Conservation (phyloP, 1,140 invertebrate genomes). For the Thaumetopoea pityocampa region DNA sequence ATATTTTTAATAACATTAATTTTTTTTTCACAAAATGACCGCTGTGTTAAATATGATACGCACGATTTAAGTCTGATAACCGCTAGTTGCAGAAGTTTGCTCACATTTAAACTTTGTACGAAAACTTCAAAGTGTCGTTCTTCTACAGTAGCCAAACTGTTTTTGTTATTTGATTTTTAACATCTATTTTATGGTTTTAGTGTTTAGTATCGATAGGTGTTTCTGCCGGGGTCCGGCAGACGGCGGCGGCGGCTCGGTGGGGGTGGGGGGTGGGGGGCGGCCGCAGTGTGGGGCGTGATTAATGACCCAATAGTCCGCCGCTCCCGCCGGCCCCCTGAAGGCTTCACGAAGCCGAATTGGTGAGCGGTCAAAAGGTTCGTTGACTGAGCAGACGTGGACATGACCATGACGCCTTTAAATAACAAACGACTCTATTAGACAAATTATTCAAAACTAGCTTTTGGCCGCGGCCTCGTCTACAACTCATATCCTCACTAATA, state of each 20-base stretch:
- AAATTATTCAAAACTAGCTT: conserved; percentile 4
- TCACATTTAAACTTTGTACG: too few species aligned
- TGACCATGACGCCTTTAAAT: conserved; percentile 29
- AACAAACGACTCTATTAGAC: conserved; percentile 14
- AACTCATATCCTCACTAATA: too few species aligned
- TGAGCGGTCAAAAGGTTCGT: conserved; percentile 72
- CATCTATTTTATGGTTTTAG: too few species aligned
- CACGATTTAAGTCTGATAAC: too few species aligned
- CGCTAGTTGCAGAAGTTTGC: too few species aligned
- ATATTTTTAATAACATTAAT: too few species aligned
- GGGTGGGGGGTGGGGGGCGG: conserved; percentile 5
- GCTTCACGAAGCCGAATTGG: conserved; percentile 73
- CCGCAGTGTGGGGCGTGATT: conserved; percentile 52
- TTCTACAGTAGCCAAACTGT: too few species aligned
- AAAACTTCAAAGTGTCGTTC: too few species aligned
- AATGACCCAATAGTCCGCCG: conserved; percentile 71
- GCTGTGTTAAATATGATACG: too few species aligned
- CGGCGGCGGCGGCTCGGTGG: conserved; percentile 7
- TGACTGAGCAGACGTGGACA: conserved; percentile 43
- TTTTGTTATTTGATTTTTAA: too few species aligned
- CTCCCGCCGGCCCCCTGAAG: conserved; percentile 53
- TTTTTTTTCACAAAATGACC: too few species aligned
- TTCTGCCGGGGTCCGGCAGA: conserved; percentile 5
- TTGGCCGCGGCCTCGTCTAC: too few species aligned
- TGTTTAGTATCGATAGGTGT: conserved; percentile 17